These are phyloP conservation scores for Agrenia bidenticulata DNA, from an alignment of 2,888 invertebrate species.

Conservation along the genomic window DNA sequence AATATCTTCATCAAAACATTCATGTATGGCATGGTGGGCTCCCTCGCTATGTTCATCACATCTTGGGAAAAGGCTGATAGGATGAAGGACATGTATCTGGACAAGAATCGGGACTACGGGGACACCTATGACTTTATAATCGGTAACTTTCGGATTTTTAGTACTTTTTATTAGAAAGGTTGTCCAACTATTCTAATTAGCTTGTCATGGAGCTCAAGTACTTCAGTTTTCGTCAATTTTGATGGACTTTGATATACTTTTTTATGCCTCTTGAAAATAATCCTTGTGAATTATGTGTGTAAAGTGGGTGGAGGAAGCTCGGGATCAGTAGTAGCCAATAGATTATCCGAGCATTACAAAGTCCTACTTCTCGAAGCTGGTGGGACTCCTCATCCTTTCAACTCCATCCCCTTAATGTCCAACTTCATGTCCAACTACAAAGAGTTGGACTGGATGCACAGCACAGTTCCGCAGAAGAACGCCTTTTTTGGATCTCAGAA, in stretches of 20 bases:
- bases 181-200: too few relatives aligned
- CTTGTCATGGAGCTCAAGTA: too few relatives aligned
- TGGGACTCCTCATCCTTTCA: conserved; percentile 41
- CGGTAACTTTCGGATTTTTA: conserved; percentile 16
- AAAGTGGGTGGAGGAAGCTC: conserved; percentile 32
- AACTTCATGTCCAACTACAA: conserved; percentile 40
- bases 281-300: neutral
- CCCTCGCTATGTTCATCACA: conserved; percentile 30
- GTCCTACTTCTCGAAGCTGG: conserved; percentile 37
- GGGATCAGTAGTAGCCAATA: conserved; percentile 36
- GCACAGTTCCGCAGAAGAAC: conserved; percentile 37
- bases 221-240: too few relatives aligned
- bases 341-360: conserved; percentile 37
- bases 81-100: conserved; percentile 28
- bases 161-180: too few relatives aligned
- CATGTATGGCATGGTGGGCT: conserved; percentile 34
- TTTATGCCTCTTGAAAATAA: neutral
- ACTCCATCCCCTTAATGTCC: conserved; percentile 38
- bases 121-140: conserved; percentile 39
- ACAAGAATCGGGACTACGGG: conserved; percentile 30
- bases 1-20: conserved; percentile 26
- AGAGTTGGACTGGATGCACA: conserved; percentile 37
- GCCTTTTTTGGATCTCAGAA: conserved; percentile 15
- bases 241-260: neutral
- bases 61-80: conserved; percentile 39